phyloP scores from a whole-genome alignment of 2,888 invertebrate genomes.

The Brachyptera putata region DNA sequence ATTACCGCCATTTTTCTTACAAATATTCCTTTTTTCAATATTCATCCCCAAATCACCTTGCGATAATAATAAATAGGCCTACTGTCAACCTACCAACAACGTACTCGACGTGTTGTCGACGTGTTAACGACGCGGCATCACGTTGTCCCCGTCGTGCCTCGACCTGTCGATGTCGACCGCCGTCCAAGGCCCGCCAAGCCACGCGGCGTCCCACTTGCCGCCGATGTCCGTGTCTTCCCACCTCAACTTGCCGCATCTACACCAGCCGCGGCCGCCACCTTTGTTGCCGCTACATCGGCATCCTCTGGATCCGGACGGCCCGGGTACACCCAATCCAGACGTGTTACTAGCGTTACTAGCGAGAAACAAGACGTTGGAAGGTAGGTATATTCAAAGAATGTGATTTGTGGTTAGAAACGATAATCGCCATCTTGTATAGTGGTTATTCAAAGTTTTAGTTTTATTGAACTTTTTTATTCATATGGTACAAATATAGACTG shows the following conservation, averaged over 20 bases:
- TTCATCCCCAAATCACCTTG: too few relatives aligned
- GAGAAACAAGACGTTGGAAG: slow-evolving; percentile 84
- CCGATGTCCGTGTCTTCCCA: slow-evolving; percentile 31
- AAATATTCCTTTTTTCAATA: too few relatives aligned
- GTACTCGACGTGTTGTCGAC: too few relatives aligned
- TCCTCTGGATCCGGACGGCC: slow-evolving; percentile 42
- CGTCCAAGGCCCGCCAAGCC: slow-evolving; percentile 35
- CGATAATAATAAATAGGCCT: too few relatives aligned
- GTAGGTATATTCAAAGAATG: too few relatives aligned
- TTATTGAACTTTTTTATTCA: too few relatives aligned
- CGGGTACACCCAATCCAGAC: slow-evolving; percentile 67
- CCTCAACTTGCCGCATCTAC: slow-evolving; percentile 36
- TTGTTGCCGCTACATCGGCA: slow-evolving; percentile 36
- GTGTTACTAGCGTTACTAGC: slow-evolving; percentile 78
- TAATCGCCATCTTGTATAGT: too few relatives aligned
- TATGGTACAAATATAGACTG: too few relatives aligned
- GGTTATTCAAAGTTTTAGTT: too few relatives aligned
- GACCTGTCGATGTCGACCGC: slow-evolving; percentile 47
- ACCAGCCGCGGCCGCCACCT: slow-evolving; percentile 36
- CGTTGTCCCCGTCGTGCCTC: slow-evolving; percentile 45
- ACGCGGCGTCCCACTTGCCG: slow-evolving; percentile 31
- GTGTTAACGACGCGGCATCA: slow-evolving; percentile 31
- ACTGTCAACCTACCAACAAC: too few relatives aligned
- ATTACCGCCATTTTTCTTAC: too few relatives aligned
- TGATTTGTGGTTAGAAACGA: too few relatives aligned